phyloP scores from a whole-genome alignment of 2,797 vertebrate species.

The Cephalopachus bancanus region DNA sequence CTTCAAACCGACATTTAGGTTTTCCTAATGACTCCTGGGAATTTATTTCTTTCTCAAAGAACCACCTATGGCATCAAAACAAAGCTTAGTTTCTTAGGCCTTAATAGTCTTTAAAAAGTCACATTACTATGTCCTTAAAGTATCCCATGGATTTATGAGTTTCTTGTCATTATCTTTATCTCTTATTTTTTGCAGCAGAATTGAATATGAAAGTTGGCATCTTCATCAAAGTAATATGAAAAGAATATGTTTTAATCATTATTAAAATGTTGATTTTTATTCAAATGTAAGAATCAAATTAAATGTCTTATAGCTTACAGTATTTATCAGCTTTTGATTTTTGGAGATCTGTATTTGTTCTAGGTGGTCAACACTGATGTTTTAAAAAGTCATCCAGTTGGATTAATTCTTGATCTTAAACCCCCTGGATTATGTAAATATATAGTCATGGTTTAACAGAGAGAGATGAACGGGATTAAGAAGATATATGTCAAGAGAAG shows the following conservation, averaged over 20 bases:
- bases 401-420: constrained; percentile 47
- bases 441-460: neutral
- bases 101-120: neutral
- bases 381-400: neutral
- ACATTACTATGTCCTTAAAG: neutral
- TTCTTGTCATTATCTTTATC: neutral
- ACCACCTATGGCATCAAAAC: neutral
- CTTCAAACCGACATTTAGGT: neutral
- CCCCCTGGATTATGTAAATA: neutral
- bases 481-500: constrained; percentile 39
- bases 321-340: constrained; percentile 43
- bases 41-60: constrained; percentile 55
- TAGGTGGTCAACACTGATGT: neutral
- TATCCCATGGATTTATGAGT: neutral
- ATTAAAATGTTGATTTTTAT: neutral
- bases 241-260: neutral
- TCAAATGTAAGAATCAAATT: neutral
- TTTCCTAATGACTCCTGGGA: neutral
- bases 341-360: constrained; percentile 35
- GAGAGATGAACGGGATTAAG: neutral
- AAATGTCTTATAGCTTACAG: neutral
- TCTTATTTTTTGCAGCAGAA: constrained; percentile 26
- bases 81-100: neutral
- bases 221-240: constrained; percentile 51
- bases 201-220: constrained; percentile 18